Percentiles rank a stretch among this genome's conserved stretches.
phyloP scores from a whole-genome alignment of 1,140 invertebrate genomes.

The Archegozetes longisetosus region DNA sequence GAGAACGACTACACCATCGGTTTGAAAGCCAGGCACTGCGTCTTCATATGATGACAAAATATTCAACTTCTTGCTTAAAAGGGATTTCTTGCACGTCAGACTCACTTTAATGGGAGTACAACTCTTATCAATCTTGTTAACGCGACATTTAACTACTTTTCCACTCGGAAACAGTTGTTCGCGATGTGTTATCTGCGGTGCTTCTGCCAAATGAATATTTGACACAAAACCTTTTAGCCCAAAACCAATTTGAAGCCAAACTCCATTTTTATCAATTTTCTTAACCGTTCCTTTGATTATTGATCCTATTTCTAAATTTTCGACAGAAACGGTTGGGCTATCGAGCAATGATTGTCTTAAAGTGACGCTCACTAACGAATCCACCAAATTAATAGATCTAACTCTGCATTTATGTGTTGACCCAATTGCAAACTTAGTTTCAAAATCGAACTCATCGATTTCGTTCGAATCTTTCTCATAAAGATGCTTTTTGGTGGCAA shows the following conservation, averaged over 20 bases:
- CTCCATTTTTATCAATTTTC: conserved; percentile 29
- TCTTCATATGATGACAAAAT: conserved; percentile 20
- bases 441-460: conserved; percentile 25
- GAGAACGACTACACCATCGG: conserved; percentile 13
- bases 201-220: conserved; percentile 32
- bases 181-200: conserved; percentile 26
- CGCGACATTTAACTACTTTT: conserved; percentile 27
- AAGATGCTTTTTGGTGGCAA: conserved; percentile 8
- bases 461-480: conserved; percentile 26
- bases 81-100: conserved; percentile 17
- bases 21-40: conserved; percentile 5
- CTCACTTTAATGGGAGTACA: neutral
- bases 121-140: conserved; percentile 17
- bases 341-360: conserved; percentile 29
- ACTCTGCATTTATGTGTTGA: conserved; percentile 40
- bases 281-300: conserved; percentile 33
- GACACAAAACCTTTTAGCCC: conserved; percentile 26
- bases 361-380: conserved; percentile 16
- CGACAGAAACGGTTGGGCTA: conserved; percentile 31
- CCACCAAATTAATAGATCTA: conserved; percentile 12
- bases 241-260: conserved; percentile 19
- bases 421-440: conserved; percentile 32
- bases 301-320: conserved; percentile 37
- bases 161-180: conserved; percentile 26
- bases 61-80: conserved; percentile 13